Evolutionary conservation across 2,888 invertebrate species (phyloP), one percentile per base, ranked within the genome.

Genomic region (Dasysyrphus tricinctus): DNA sequence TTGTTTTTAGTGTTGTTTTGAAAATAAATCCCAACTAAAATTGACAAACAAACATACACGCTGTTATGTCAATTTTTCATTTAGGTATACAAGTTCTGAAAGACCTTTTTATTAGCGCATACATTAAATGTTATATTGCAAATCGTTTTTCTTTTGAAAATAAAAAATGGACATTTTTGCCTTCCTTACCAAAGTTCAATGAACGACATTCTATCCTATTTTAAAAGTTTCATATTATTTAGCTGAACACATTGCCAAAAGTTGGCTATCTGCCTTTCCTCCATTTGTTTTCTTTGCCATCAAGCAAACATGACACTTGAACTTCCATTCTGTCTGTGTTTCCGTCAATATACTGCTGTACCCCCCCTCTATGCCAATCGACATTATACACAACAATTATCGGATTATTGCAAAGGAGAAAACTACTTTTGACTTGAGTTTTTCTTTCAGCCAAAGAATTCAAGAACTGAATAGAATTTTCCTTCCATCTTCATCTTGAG

Each of bases 391-490:
- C 74, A 74, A 78, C 78, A 78, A 83, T 83, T 74, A 74, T 78
- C 78, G 39, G 74, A 83, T 70, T 78, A 83, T 69, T 83, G 69
- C 44, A 69, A 70, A 78, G 42, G 61, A 78, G 73, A 78, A 78
- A 82, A 74, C 78, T 69, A 65, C 77, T 73, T 73, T 67, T 73
- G 61, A 24, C 0, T 61, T 24, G 24, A 24, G 24, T 39, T 61
- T 74, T 78, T 61, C 67, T 34, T 65, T 77, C 29, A 3, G 4
- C 14, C 29, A 6, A 8, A 32, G 12, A 44, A 19, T 24, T 63
- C 16, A 42, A n/a, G 42, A 44, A 44, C 29, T 56, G 54, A 11
- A 61, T 6, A 24, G 6, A 39, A 16, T 65, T 29, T 65, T 65
- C 32, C 32, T 65, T 47, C 63, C 8, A 65, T 44, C 51, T 47